Percentiles rank a stretch among this genome's conserved stretches.
These are phyloP conservation scores for Drosophila rufa DNA, from an alignment of 1,140 invertebrate species.

Conservation along the genomic window DNA sequence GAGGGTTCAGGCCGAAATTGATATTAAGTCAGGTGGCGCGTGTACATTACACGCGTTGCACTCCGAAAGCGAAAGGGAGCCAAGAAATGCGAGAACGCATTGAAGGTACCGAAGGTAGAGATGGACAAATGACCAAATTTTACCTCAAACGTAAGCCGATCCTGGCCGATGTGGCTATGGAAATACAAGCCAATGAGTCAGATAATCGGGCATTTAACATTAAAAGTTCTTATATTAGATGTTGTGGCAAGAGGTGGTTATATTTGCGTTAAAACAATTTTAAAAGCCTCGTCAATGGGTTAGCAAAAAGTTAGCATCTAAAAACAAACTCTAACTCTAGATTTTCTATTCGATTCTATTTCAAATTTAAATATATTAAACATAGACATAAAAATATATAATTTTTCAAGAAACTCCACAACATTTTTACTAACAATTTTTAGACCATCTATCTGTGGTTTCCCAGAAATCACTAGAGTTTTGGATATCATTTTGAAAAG, in stretches of 20 bases:
- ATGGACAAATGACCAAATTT: background rate
- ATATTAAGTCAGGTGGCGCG: constrained; percentile 82
- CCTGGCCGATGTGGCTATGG: background rate
- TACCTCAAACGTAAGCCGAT: background rate
- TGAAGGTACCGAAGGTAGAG: constrained; percentile 1
- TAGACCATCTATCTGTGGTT: background rate
- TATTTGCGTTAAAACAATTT: background rate
- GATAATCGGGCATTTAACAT: background rate
- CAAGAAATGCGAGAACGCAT: background rate
- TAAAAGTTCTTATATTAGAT: too few relatives aligned
- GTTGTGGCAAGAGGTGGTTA: background rate
- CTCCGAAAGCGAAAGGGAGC: constrained; percentile 56
- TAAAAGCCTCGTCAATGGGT: rapidly evolving
- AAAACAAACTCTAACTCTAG: too few relatives aligned
- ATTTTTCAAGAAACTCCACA: too few relatives aligned
- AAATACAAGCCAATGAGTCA: constrained; percentile 9
- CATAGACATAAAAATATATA: too few relatives aligned
- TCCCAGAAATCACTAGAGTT: too few relatives aligned
- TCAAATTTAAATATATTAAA: too few relatives aligned
- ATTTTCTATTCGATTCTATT: too few relatives aligned
- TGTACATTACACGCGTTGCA: constrained; percentile 78
- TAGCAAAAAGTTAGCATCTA: background rate
- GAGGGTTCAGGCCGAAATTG: constrained; percentile 54
- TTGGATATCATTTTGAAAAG: too few relatives aligned
- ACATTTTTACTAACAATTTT: background rate